Conservation (phyloP, 2,888 invertebrate species). For the Strigamia transsilvanica region DNA sequence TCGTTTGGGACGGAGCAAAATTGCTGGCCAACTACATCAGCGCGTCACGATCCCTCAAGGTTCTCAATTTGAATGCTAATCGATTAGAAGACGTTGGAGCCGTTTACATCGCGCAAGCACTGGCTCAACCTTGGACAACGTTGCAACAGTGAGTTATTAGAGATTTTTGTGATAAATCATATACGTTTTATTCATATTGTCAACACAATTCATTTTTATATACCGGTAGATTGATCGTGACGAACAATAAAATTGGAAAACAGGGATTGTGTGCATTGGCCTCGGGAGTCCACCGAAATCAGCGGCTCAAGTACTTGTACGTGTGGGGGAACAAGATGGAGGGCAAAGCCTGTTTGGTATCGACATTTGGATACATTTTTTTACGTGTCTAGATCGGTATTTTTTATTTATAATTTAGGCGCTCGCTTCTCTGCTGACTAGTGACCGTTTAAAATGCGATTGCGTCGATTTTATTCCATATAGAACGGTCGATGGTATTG, state of each 20-base stretch:
- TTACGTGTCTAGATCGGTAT: not conserved
- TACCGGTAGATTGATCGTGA: constrained; percentile 14
- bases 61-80: constrained; percentile 49
- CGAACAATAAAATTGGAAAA: constrained; percentile 29
- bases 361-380: not conserved
- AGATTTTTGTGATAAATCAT: not conserved
- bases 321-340: constrained; percentile 45
- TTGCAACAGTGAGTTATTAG: constrained; percentile 17
- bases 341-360: constrained; percentile 1
- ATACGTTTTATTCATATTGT: too few species aligned
- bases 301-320: not conserved
- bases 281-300: not conserved
- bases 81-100: constrained; percentile 50
- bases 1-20: constrained; percentile 46
- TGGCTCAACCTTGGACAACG: not conserved
- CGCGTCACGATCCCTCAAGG: not conserved
- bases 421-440: not conserved
- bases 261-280: not conserved
- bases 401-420: not conserved
- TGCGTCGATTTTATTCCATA: constrained; percentile 20
- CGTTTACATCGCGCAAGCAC: not conserved
- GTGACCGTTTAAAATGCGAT: not conserved
- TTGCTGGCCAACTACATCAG: not conserved
- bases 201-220: not conserved
- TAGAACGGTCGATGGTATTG: not conserved